Evolutionary conservation across 64 coral and sea anemone genomes (phyloP), one percentile per base, ranked within the genome.

Genomic region (Pocillopora damicornis): DNA sequence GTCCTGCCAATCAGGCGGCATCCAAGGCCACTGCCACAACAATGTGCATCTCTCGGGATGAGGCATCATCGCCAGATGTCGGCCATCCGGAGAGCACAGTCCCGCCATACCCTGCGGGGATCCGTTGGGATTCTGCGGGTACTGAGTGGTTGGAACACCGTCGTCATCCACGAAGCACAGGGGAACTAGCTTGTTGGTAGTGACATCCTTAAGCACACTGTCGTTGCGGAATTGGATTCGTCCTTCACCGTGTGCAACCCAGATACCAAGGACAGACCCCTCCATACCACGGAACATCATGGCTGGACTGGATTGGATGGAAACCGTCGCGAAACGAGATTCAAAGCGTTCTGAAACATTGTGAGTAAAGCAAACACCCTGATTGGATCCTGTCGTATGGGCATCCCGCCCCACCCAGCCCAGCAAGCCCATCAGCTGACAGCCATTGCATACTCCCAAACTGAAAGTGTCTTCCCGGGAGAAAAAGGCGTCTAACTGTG

Each of bases 51-150:
- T 84, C 37, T 98, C 96, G 63, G 96, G 96, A 65, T 98, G 96
- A 5, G 96, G 96, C 96, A 98, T 98, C 96, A 98, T 98, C 15
- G 96, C 96, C 87, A 98, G 90, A 88, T 98, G 96, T 20, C 93
- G 96, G 12, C 96, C 96, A 88, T 98, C 78, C n/a, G 15, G 76
- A 82, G 96, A 98, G 75, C 92, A 98, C 13, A 98, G 92, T 75
- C 86, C 92, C 61, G 96, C 96, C 73, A 98, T 92, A 66, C 96
- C 96, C 75, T 89, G 67, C 68, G 96, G 92, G 81, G 96, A 94
- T 10, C 96, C 96, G 87, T 98, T 98, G 7, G 96, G 96, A 81
- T 98, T 98, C 8, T 92, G 88, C 4, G 96, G 96, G 72, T 98
- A 98, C 63, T 90, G 87, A 23, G 88, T 98, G 11, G 96, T 94